Base-by-base conservation (phyloP, 2,113 vertebrate species). In the Pygoscelis antarcticus region DNA sequence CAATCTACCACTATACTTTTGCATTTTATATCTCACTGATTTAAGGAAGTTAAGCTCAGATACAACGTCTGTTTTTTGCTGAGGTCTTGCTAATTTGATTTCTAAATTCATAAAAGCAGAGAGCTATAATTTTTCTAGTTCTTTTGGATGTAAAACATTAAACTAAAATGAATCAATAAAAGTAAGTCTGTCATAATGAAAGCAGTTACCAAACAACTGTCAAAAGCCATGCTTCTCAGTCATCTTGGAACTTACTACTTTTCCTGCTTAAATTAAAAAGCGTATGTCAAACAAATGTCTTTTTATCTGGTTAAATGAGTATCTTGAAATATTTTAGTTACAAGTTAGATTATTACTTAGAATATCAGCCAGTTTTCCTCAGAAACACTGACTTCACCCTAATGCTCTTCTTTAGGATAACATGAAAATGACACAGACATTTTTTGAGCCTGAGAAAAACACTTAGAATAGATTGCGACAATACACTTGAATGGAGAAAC, bases 321-420 rank as follows among this genome's bases (percentile, higher is more conserved):
- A 89, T 42, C 42, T 84, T 76, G 68, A 97, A 96, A 91, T 86
- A 92, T 23, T 88, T 84, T 44, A 69, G 9, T 52, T 84, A 22
- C 11, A 94, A 62, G 68, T 95, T 80, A 74, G 90, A 92, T 64
- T 83, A 90, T 42, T 55, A 47, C 26, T 54, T 71, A 60, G 68
- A 95, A 82, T 83, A 68, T 64, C 65, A 92, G 62, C 11, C 55
- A 78, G 38, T 78, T 90, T 87, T 96, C 44, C 87, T 74, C 52
- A 93, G 55, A 81, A 96, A 96, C 26, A 84, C 16, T 91, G 58
- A 87, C 23, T 32, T 75, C 55, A 49, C 52, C 46, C 13, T 75
- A 81, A 78, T 32, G n/a, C 12, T 89, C 30, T 74, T 91, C 90
- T 77, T 82, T 44, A 89, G 58, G 29, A 70, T 42, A 62, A 93